Evolutionary conservation across 2,888 invertebrate species (phyloP), one percentile per base, ranked within the genome.

Genomic region (Cerastis leucographa): DNA sequence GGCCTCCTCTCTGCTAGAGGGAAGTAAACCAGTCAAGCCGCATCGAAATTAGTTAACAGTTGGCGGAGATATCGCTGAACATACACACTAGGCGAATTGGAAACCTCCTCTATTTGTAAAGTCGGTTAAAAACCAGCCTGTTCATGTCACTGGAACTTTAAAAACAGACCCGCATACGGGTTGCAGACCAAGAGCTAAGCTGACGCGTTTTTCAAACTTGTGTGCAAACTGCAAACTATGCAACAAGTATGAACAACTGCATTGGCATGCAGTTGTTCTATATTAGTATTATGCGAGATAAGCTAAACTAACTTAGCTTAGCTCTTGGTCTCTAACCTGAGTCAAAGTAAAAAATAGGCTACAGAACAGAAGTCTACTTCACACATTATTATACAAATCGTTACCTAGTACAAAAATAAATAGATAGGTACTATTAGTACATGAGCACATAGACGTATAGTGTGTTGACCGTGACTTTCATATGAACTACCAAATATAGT

Each of bases 401-500:
- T 46, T 54, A n/a, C 19, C 49, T 59, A 35, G 49, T 70, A 75
- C 69, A 76, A 29, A 85, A 44, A 70, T 62, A 85, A 59, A 81
- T n/a, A 56, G 17, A 22, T 64, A 71, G 7, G n/a, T 76, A 76
- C 44, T 64, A 61, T 46, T 56, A 35, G 35, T 51, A 64, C 61
- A 44, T 35, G 40, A 46, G 61, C 67, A 65, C 25, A 14, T 59
- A 40, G 62, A 44, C 11, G 25, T 59, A 35, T 61, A 51, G 59
- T 64, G 19, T 76, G 61, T 89, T 92, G 87, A 49, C 85, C 87
- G 51, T 84, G 87, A 87, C 85, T 84, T 87, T 86, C 71, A 67
- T 74, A 71, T 74, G 85, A 84, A 74, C 80, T 68, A 80, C 88
- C 89, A 91, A 93, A 93, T 88, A 85, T 91, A 91, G 89, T 85